A percentile compares a stretch with the other conserved stretches of the same genome.
Conservation (phyloP, 1,140 invertebrate genomes). For the Ganaspis sp. region DNA sequence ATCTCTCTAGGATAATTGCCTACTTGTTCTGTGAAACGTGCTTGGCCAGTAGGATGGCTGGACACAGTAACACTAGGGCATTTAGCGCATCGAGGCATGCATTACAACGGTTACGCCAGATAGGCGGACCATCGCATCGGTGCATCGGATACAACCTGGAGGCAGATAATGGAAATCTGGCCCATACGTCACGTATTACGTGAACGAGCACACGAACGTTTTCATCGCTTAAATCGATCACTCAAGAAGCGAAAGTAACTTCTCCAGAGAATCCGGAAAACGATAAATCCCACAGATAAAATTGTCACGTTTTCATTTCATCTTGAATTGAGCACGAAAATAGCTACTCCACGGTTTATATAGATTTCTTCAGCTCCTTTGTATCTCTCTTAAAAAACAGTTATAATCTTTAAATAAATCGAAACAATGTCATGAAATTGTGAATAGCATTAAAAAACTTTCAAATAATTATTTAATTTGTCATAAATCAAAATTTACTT, state of each 20-base stretch:
- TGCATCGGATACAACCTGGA: slow-evolving; percentile 30
- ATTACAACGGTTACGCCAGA: slow-evolving; percentile 34
- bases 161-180: slow-evolving; percentile 41
- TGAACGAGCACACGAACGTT: slow-evolving; percentile 37
- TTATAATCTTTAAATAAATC: no score
- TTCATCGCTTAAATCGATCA: slow-evolving; percentile 53
- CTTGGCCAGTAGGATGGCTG: slow-evolving; percentile 26
- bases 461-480: no score
- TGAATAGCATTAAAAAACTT: no score
- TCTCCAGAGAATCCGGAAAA: slow-evolving; percentile 24
- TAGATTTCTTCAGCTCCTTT: no score
- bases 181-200: slow-evolving; percentile 27
- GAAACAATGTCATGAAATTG: no score
- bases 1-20: slow-evolving; percentile 52
- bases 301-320: slow-evolving; percentile 1
- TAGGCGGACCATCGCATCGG: slow-evolving; percentile 34
- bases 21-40: slow-evolving; percentile 42
- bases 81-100: slow-evolving; percentile 35
- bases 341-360: not conserved
- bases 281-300: slow-evolving; percentile 7
- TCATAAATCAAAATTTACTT: no score
- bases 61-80: slow-evolving; percentile 37
- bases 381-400: no score
- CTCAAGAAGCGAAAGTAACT: slow-evolving; percentile 40
- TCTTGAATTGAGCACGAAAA: slow-evolving; percentile 14